These are phyloP conservation scores for Drosophila insularis DNA, from an alignment of 1,140 invertebrate species.

Conservation along the genomic window DNA sequence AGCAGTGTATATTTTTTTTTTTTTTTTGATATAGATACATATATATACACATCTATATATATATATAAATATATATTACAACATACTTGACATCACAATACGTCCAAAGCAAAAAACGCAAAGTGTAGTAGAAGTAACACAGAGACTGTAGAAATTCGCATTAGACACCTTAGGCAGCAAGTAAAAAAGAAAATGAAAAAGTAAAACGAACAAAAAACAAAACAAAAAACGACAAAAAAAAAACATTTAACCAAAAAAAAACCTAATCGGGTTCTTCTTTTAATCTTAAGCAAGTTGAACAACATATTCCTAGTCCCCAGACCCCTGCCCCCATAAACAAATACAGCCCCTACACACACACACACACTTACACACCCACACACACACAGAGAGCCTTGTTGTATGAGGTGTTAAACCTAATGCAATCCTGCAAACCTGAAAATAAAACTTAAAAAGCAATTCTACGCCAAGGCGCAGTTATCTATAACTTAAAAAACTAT, in stretches of 20 bases:
- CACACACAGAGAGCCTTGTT: constrained; percentile 70
- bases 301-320: constrained; percentile 51
- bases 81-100: constrained; percentile 75
- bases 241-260: constrained; percentile 17
- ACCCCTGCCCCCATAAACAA: constrained; percentile 29
- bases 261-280: constrained; percentile 70
- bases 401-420: constrained; percentile 56
- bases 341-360: constrained; percentile 24
- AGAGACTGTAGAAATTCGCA: constrained; percentile 80
- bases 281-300: constrained; percentile 69
- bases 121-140: constrained; percentile 78
- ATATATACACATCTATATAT: constrained; percentile 38
- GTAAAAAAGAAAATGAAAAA: constrained; percentile 26
- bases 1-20: constrained; percentile 62
- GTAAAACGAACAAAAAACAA: background rate
- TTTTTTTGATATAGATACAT: constrained; percentile 65
- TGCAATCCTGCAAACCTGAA: constrained; percentile 71
- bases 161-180: constrained; percentile 72
- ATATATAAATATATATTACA: constrained; percentile 58
- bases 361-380: constrained; percentile 26
- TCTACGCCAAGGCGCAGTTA: constrained; percentile 56
- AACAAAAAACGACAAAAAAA: constrained; percentile 27
- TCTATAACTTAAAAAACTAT: constrained; percentile 57
- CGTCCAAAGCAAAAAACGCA: constrained; percentile 67
- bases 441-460: constrained; percentile 56